Evolutionary conservation across 2,797 vertebrate genomes (phyloP).

Genomic region (Meriones psammophilus): DNA sequence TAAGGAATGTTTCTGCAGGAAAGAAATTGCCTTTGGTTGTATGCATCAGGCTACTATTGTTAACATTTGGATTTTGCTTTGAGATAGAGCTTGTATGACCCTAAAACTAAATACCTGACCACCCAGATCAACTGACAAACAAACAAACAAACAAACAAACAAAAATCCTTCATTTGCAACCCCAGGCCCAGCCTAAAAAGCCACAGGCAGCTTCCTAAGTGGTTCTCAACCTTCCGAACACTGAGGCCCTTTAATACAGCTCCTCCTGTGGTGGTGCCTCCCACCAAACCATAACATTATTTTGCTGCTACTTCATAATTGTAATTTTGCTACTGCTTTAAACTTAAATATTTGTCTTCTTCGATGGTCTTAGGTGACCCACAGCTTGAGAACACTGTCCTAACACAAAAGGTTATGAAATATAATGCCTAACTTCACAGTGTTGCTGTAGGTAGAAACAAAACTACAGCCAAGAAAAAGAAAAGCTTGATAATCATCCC

Average conservation of each 20-base stretch:
- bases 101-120: conserved; percentile 91
- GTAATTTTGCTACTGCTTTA: neutral
- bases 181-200: conserved; percentile 93
- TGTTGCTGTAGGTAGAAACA: conserved; percentile 91
- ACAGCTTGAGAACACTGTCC: neutral
- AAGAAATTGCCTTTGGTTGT: conserved; percentile 98
- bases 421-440: conserved; percentile 99
- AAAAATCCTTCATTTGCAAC: conserved; percentile 91
- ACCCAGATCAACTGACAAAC: conserved; percentile 85
- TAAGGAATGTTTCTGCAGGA: conserved; percentile 93
- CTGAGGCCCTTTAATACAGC: neutral
- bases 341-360: neutral
- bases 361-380: neutral
- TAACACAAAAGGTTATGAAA: conserved; percentile 92
- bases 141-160: conserved; percentile 87
- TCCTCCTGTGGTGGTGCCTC: neutral
- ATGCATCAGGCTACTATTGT: conserved; percentile 98
- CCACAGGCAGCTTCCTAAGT: conserved; percentile 93
- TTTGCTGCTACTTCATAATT: neutral
- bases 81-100: conserved; percentile 98
- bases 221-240: neutral
- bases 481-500: conserved; percentile 84
- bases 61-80: conserved; percentile 99
- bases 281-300: neutral
- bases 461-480: conserved; percentile 82